Evolutionary conservation across 2,113 vertebrate genomes (phyloP).

Genomic region (Tetrao urogallus): DNA sequence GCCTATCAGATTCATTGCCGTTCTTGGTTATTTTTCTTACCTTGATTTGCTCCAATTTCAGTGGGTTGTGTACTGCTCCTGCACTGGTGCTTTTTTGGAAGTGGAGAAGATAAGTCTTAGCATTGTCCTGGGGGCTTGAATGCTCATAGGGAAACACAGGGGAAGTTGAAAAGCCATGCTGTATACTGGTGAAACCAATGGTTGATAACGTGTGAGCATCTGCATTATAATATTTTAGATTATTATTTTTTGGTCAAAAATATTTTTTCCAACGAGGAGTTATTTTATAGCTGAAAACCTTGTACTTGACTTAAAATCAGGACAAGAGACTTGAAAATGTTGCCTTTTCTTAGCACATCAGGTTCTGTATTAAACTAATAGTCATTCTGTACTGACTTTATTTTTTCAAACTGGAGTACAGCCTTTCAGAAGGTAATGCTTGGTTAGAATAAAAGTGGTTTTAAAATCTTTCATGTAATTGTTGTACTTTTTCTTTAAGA

Average conservation of each 20-base stretch:
- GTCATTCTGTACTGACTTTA: neutral
- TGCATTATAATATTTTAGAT: neutral
- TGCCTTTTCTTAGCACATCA: neutral
- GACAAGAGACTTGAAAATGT: neutral
- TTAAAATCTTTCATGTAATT: neutral
- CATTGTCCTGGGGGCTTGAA: neutral
- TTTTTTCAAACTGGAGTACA: neutral
- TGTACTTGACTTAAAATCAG: neutral
- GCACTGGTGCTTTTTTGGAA: neutral
- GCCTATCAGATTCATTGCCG: rapidly evolving
- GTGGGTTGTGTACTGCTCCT: neutral
- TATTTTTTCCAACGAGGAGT: neutral
- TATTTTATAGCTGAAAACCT: neutral
- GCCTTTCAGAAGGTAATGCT: neutral
- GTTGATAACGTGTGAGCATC: neutral
- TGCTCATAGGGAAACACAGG: neutral
- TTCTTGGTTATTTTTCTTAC: neutral
- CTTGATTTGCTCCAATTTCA: neutral
- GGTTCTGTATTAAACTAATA: neutral
- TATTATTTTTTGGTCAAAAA: neutral
- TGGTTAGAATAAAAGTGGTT: neutral
- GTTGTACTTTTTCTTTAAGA: constrained; percentile 53
- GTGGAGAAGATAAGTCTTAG: neutral
- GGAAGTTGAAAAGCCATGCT: neutral
- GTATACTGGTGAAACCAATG: neutral